These are phyloP conservation scores for Blastobasis adustella DNA, from an alignment of 2,888 invertebrate genomes.

Conservation along the genomic window DNA sequence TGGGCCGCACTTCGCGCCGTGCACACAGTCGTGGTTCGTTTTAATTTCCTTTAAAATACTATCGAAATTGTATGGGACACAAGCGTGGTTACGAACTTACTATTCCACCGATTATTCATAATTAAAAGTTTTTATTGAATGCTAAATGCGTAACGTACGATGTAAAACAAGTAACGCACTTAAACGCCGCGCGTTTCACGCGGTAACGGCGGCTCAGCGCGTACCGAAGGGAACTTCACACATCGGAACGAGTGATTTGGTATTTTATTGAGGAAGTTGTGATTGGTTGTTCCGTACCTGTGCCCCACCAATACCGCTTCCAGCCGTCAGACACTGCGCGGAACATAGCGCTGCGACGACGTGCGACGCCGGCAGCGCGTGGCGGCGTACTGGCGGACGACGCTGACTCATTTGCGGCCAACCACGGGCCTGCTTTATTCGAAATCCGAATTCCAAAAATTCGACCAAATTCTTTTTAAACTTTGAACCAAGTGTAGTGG, in stretches of 20 bases:
- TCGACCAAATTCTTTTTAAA: slow-evolving; percentile 9
- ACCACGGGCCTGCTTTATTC: slow-evolving; percentile 25
- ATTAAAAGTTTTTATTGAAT: too few species aligned
- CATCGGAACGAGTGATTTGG: slow-evolving; percentile 29
- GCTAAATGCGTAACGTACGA: too few species aligned
- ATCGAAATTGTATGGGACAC: too few species aligned
- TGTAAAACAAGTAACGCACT: background rate
- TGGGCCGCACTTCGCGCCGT: slow-evolving; percentile 16
- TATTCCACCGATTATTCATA: too few species aligned
- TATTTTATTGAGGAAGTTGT: slow-evolving; percentile 51
- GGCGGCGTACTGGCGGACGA: slow-evolving; percentile 49
- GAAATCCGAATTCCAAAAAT: slow-evolving; percentile 17
- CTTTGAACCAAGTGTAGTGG: too few species aligned
- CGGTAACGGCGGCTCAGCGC: slow-evolving; percentile 1
- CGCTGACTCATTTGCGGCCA: slow-evolving; percentile 15
- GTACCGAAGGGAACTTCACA: slow-evolving; percentile 16
- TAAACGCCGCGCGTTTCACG: slow-evolving; percentile 1
- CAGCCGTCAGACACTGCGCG: slow-evolving; percentile 63
- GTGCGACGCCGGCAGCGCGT: slow-evolving; percentile 55
- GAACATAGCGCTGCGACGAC: slow-evolving; percentile 47
- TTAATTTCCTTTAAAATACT: too few species aligned
- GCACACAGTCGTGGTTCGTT: too few species aligned
- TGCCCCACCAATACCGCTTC: slow-evolving; percentile 71
- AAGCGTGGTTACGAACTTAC: too few species aligned
- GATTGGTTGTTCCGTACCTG: slow-evolving; percentile 65